Conservation (phyloP, 2,888 invertebrate species). For the Phrixothrix hirtus region DNA sequence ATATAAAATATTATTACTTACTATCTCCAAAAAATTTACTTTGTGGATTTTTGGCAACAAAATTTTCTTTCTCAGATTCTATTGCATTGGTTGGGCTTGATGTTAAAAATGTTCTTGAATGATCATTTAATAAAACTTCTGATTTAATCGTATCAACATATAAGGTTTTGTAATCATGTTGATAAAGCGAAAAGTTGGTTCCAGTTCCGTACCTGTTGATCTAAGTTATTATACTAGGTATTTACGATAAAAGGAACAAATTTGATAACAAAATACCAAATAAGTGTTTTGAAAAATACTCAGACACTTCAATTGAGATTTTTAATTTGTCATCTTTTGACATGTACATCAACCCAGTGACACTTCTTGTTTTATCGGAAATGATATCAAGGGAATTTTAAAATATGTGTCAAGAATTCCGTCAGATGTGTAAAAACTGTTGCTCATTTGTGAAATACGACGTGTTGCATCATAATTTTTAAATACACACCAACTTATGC, state of each 20-base stretch:
- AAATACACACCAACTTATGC: too few relatives aligned
- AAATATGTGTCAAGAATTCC: too few relatives aligned
- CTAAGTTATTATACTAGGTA: constrained; percentile 86
- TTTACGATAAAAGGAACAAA: too few relatives aligned
- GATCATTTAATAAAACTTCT: constrained; percentile 66
- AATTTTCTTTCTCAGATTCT: constrained; percentile 73
- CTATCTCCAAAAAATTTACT: constrained; percentile 83
- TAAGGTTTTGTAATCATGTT: constrained; percentile 77
- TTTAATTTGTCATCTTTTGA: too few relatives aligned
- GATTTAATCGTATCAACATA: constrained; percentile 78
- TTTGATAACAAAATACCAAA: too few relatives aligned
- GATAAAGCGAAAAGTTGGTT: constrained; percentile 47
- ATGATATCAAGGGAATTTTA: too few relatives aligned
- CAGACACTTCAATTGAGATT: neutral
- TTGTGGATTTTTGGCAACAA: constrained; percentile 77
- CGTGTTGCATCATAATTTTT: too few relatives aligned
- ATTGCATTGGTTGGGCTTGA: constrained; percentile 93
- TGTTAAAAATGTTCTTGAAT: constrained; percentile 70
- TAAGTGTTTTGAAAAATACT: too few relatives aligned
- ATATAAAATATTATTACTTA: constrained; percentile 43
- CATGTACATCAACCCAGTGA: too few relatives aligned
- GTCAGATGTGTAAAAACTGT: too few relatives aligned
- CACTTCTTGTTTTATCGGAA: constrained; percentile 76
- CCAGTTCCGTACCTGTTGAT: constrained; percentile 79
- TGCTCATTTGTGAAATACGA: too few relatives aligned